Base-by-base conservation (phyloP, 2,113 vertebrate species). In the Turnix velox region DNA sequence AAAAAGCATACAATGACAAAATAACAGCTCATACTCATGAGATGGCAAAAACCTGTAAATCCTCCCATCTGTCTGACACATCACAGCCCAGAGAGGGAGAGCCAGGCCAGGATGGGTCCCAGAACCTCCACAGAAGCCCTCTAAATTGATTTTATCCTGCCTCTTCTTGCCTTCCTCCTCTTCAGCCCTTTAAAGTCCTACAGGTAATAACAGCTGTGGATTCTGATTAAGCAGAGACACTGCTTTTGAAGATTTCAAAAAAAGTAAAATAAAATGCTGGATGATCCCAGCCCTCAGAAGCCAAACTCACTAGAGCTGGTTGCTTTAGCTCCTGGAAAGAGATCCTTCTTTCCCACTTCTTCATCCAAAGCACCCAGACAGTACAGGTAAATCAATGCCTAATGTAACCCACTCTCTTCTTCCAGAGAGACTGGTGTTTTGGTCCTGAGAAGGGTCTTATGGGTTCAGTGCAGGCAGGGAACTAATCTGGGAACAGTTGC, bases 391-490 rank as follows among this genome's bases (percentile, higher is more conserved):
- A 65, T 12, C 68, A 62, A 27, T 25, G 55, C 9, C 19, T 6
- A 43, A 12, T 0, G 0, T 2, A n/a, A 66, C 12, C 20, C 51
- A 10, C n/a, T 40, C 31, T 5, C 15, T 35, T 9, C 35, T 18
- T 45, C 24, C 42, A 67, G 25, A 67, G 15, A 48, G 6, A 7
- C 46, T 58, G 22, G 3, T 0, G 4, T 43, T 31, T 55, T 43
- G 9, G 19, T 27, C 37, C 54, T 18, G 40, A 69, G 65, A n/a
- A 45, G 28, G 28, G 5, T 69, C 43, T 65, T 6, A 74, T 2
- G 19, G 42, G 23, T n/a, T 72, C 43, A 46, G 59, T 27, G 59
- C 37, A 74, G 31, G 61, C 25, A 52, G 42, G 27, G 37, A 87
- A 30, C 39, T 65, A n/a, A n/a, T 45, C 37, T 45, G 71, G 42